Base-by-base conservation (phyloP, 2,113 vertebrate genomes). In the Anser cygnoides region DNA sequence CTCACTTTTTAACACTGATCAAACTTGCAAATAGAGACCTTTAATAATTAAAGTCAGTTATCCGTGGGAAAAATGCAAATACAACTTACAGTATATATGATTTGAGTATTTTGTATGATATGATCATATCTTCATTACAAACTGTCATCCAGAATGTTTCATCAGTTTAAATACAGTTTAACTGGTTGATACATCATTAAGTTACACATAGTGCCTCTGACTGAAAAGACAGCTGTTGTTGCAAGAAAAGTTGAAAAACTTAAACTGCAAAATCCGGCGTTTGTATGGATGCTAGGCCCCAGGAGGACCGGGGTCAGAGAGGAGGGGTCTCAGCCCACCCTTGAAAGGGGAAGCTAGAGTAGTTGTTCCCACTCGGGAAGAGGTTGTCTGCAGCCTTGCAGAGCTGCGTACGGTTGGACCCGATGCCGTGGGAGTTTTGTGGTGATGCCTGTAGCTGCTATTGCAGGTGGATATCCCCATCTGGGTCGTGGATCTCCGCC, bases 401-500 rank as follows among this genome's bases (percentile, higher is more conserved):
- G 76, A n/a, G 37, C 61, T 37, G 26, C 6, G 0, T 15, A 2
- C 3, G 0, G 54, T 19, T 37, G 18, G 54, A 7, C 1, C 0
- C 22, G 29, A 2, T 29, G 75, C 17, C 5, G 54, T 5, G 13
- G 46, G 28, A 52, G 0, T 31, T 29, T 52, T 13, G 12, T 52
- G 28, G 15, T 84, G 3, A 92, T 0, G 1, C 22, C 29, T 2
- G 1, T 78, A 80, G 8, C 67, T 85, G 6, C 77, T 66, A 13
- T 75, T 93, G 9, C 77, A 99, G 97, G 92, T 99, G 66, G 98
- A 99, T 90, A 99, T 99, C 96, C 99, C 99, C 0, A 97, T 98
- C 94, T 99, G 99, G 99, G 97, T 99, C 1, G 99, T 99, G 35
- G 98, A 99, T 87, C 98, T 99, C 54, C 98, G 99, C 8, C 99